Evolutionary conservation across 2,113 vertebrate genomes (phyloP).

Genomic region (Camelus bactrianus): DNA sequence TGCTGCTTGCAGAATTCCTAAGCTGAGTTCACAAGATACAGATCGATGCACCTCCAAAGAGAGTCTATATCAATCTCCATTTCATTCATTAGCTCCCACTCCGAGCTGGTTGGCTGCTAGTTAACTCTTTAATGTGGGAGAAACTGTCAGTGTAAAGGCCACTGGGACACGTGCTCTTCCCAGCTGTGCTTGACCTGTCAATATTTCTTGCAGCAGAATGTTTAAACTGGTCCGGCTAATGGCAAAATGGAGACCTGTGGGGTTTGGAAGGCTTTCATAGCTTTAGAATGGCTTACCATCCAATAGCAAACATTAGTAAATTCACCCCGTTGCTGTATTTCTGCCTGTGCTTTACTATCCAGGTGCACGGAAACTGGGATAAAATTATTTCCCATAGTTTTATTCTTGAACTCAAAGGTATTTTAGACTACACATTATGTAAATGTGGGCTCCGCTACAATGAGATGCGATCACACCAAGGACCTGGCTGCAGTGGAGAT

Average conservation of each 20-base stretch:
- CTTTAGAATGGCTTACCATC: conserved; percentile 84
- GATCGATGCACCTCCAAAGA: conserved; percentile 93
- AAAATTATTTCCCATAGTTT: conserved; percentile 84
- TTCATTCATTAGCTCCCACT: conserved; percentile 92
- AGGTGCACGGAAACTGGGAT: conserved; percentile 77
- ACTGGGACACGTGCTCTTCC: conserved; percentile 87
- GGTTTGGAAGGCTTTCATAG: conserved; percentile 85
- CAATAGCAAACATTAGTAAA: conserved; percentile 86
- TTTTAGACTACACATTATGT: conserved; percentile 84
- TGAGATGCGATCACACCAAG: conserved; percentile 84
- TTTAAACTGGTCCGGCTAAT: conserved; percentile 89
- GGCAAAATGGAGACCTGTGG: conserved; percentile 87
- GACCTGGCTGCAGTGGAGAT: conserved; percentile 73
- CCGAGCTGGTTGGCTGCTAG: conserved; percentile 90
- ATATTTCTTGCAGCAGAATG: conserved; percentile 88
- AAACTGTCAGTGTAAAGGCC: conserved; percentile 91
- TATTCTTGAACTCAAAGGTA: conserved; percentile 83
- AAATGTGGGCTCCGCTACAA: conserved; percentile 85
- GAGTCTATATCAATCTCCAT: conserved; percentile 92
- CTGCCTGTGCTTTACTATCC: conserved; percentile 76
- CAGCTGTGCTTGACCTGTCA: conserved; percentile 89
- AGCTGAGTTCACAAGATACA: conserved; percentile 91
- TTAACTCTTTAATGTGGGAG: conserved; percentile 93
- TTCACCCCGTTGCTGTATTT: conserved; percentile 80
- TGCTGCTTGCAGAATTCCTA: conserved; percentile 90